Evolutionary conservation across 2,888 invertebrate species (phyloP).

Genomic region (Drosophila crucigera): DNA sequence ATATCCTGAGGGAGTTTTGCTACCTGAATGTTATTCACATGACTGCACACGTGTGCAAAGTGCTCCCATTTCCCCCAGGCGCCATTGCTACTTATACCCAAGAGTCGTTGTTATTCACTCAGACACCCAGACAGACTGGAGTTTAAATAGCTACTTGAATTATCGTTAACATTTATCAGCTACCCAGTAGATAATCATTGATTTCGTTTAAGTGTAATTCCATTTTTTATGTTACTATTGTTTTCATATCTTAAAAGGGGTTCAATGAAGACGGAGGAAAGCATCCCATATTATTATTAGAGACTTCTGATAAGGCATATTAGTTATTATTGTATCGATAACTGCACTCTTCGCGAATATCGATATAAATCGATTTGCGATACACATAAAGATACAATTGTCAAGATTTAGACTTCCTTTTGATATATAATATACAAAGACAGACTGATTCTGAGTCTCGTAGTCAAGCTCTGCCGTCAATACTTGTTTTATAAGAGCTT

Average conservation of each 20-base stretch:
- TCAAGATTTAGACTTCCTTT: background rate
- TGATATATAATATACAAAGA: background rate
- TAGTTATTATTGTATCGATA: background rate
- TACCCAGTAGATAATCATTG: background rate
- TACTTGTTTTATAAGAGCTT: background rate
- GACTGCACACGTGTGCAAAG: constrained; percentile 33
- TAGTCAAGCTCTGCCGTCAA: background rate
- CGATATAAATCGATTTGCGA: background rate
- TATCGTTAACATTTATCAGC: constrained; percentile 1
- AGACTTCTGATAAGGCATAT: too few species aligned
- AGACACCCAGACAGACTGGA: background rate
- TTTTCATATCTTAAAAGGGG: background rate
- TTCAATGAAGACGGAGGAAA: background rate
- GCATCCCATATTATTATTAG: background rate
- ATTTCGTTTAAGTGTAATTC: background rate
- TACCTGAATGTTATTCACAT: constrained; percentile 23
- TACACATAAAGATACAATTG: background rate
- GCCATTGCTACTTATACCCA: background rate
- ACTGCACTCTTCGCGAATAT: background rate
- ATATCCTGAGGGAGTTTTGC: constrained; percentile 4
- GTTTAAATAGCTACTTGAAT: constrained; percentile 7
- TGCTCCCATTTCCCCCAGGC: constrained; percentile 14
- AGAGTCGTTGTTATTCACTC: background rate
- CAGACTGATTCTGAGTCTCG: background rate
- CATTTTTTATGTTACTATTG: background rate